Evolutionary conservation across 2,797 vertebrate species (phyloP).

Genomic region (Euphonia xanthogaster): DNA sequence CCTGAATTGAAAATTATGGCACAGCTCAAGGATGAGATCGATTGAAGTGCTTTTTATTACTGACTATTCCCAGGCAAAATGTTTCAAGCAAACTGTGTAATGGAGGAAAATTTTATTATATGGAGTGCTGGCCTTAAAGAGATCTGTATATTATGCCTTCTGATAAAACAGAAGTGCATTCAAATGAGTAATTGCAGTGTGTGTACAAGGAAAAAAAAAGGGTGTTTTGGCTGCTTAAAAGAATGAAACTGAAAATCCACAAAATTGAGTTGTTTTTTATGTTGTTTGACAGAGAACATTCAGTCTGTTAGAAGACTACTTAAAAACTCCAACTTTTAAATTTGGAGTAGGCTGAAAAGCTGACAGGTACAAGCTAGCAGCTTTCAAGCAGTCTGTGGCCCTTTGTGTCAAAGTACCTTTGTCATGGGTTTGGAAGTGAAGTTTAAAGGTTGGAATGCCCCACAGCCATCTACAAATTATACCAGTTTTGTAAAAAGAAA

Average conservation of each 20-base stretch:
- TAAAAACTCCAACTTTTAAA: not conserved
- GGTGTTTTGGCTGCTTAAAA: not conserved
- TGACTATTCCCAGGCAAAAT: constrained; percentile 50
- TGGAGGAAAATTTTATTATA: constrained; percentile 62
- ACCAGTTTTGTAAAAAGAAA: not conserved
- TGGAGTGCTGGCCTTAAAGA: constrained; percentile 42
- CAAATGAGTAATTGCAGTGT: constrained; percentile 17
- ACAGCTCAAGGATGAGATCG: constrained; percentile 35
- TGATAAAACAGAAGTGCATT: constrained; percentile 58
- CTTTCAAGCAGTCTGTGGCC: not conserved
- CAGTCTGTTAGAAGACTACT: not conserved
- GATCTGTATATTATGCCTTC: constrained; percentile 52
- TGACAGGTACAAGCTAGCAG: not conserved
- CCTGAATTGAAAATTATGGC: constrained; percentile 50
- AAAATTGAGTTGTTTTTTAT: not conserved
- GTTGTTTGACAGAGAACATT: not conserved
- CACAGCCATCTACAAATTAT: not conserved
- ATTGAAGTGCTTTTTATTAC: constrained; percentile 66
- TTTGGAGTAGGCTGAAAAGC: not conserved
- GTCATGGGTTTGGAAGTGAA: not conserved
- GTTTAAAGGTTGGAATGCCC: not conserved
- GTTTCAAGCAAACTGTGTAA: constrained; percentile 61
- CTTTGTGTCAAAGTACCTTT: not conserved
- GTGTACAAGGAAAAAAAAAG: not conserved
- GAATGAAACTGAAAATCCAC: not conserved